Percentiles rank a stretch among this genome's conserved stretches.
Conservation (phyloP, 2,888 invertebrate species). For the Oxycera nigricornis region DNA sequence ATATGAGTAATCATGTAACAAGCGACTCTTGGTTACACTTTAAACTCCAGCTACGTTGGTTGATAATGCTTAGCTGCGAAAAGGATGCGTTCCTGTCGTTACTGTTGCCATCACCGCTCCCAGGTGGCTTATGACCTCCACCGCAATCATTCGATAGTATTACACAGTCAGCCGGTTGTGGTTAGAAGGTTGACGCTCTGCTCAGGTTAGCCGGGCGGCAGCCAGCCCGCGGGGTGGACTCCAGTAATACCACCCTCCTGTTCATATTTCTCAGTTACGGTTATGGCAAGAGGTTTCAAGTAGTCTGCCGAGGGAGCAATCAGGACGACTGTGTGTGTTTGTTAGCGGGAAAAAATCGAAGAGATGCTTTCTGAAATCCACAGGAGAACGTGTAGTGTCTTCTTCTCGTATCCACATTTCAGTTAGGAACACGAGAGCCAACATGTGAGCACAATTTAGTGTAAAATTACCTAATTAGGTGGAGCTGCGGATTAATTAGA, state of each 20-base stretch:
- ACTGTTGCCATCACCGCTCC: conserved; percentile 3
- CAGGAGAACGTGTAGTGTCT: not conserved
- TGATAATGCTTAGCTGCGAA: conserved; percentile 18
- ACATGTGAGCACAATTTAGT: conserved; percentile 45
- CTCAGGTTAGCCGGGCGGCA: not conserved
- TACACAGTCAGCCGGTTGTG: conserved; percentile 26
- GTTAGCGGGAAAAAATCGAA: not conserved
- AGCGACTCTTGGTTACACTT: not conserved
- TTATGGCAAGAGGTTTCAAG: not conserved
- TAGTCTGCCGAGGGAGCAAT: not conserved
- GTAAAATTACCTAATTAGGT: conserved; percentile 47
- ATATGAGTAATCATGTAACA: conserved; percentile 11
- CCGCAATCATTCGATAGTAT: conserved; percentile 41
- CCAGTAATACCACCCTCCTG: not conserved
- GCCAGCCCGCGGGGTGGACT: not conserved
- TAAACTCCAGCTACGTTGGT: not conserved
- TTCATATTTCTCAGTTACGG: not conserved
- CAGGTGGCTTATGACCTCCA: conserved; percentile 44
- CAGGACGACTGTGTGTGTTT: not conserved
- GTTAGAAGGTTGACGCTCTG: conserved; percentile 3
- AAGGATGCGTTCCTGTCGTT: conserved; percentile 20
- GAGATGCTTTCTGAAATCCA: not conserved
- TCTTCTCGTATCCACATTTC: not conserved
- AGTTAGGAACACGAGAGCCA: conserved; percentile 9
- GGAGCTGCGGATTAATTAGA: conserved; percentile 46